Base-by-base conservation (phyloP, 2,888 invertebrate genomes). In the Latrodectus elegans region DNA sequence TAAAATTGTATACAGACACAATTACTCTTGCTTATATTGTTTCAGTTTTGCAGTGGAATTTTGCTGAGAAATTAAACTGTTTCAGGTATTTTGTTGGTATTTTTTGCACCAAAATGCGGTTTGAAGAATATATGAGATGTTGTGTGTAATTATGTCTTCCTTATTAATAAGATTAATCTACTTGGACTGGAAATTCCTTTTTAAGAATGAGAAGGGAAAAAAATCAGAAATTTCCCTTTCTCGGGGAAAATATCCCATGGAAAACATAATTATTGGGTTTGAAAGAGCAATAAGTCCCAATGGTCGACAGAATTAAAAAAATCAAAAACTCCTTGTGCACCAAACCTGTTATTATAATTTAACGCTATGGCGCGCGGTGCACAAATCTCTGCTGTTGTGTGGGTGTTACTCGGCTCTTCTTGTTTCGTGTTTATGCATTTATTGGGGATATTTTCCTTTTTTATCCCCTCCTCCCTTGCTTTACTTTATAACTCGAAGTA, bases 331-430 rank as follows among this genome's bases (percentile, higher is more conserved):
- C 12, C 4, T 60, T n/a, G 12, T 11, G 14, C n/a, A 12, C 60
- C 77, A 74, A 74, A 53, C 74, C 80, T 72, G 64, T 80, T 80
- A 82, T 75, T 68, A 80, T 51, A 75, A 68, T 82, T 75, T 67
- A 75, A 82, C 53, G 82, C 67, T 73, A 38, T 60, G 65, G 60
- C 49, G 17, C 49, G 64, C 60, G 71, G 71, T 80, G 55, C 55
- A 80, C 71, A 75, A 75, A 82, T 75, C 68, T 15, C 11, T 17
- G 49, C n/a, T 49, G 49, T 22, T 38, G 70, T 70, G 81, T 64
- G 73, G 64, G 72, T 65, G 81, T 80, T 64, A 15, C 49, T 15
- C n/a, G 12, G 60, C 14, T 15, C 12, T 8, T 60, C n/a, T 60
- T 60, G 60, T 60, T 60, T 60, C n/a, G n/a, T 60, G 60, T 60